Evolutionary conservation across 1,140 invertebrate genomes (phyloP), one percentile per base, ranked within the genome.

Genomic region (Macrobrachium nipponense): DNA sequence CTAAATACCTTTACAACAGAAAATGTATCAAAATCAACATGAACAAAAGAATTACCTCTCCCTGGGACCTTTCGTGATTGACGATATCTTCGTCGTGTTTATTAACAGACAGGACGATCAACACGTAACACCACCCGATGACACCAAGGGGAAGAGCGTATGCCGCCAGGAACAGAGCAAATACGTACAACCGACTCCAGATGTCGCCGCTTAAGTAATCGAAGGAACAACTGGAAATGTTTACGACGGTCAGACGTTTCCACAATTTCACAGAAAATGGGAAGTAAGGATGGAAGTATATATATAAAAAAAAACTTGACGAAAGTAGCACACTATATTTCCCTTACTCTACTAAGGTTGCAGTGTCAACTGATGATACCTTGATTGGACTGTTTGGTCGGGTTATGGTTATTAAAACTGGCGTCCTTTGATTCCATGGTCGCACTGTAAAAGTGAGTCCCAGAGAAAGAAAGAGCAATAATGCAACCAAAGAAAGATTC

Each of bases 121-220:
- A 36, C 66, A 73, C 18, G 68, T 82, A 82, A 44, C 80, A 82
- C 66, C 66, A 82, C 66, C 27, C 17, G 66, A 82, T 82, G 23
- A 82, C 64, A 20, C n/a, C 18, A 18, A 82, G 80, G 51, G 80
- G 80, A 36, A 70, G 6, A 18, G 59, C 20, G 68, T 82, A 82
- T 0, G 58, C 80, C 1, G 68, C 80, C 68, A 82, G 17, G 68
- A 82, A 82, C 11, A 82, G 80, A 18, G 66, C 6, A 36, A 82
- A 36, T 1, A 82, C 68, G 58, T 82, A 82, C 0, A 70, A 23
- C 14, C 68, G 44, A 20, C 80, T 82, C 80, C 80, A 82, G 12
- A 36, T 51, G 68, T 82, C 80, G 23, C 60, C 80, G 60, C 80
- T 82, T 66, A 82, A 59, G 80, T 82, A 82, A 70, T 82, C 80